Percentiles rank a stretch among this genome's conserved stretches.
These are phyloP conservation scores for Notolabrus celidotus DNA, from an alignment of 2,797 vertebrate genomes.

Conservation along the genomic window DNA sequence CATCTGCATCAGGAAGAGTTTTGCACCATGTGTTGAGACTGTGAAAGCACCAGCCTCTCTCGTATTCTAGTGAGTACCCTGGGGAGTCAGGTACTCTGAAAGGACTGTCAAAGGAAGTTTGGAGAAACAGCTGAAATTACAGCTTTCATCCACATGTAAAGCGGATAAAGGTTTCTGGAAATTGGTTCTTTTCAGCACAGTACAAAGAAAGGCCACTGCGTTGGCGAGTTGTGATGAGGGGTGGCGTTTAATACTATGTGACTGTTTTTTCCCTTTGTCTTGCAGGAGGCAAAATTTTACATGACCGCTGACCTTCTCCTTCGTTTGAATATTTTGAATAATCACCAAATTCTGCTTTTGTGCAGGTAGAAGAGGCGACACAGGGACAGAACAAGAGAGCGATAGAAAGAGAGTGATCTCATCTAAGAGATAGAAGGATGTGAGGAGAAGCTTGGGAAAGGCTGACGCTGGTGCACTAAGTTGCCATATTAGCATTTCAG, in stretches of 20 bases:
- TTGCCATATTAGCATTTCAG: slow-evolving; percentile 84
- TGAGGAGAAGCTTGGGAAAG: slow-evolving; percentile 63
- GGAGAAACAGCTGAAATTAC: slow-evolving; percentile 61
- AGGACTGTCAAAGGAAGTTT: slow-evolving; percentile 60
- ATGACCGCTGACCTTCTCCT: slow-evolving; percentile 58
- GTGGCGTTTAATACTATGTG: slow-evolving; percentile 40
- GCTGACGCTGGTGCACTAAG: slow-evolving; percentile 72
- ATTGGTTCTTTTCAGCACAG: slow-evolving; percentile 56
- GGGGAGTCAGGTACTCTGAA: slow-evolving; percentile 51
- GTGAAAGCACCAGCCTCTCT: slow-evolving; percentile 21
- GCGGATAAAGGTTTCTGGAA: slow-evolving; percentile 56
- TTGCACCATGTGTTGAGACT: slow-evolving; percentile 33
- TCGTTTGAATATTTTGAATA: slow-evolving; percentile 54
- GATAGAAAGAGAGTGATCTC: slow-evolving; percentile 37
- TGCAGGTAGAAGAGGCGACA: slow-evolving; percentile 26
- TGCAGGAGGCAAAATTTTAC: slow-evolving; percentile 43
- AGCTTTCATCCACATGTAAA: slow-evolving; percentile 62
- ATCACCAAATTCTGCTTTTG: slow-evolving; percentile 20
- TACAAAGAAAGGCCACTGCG: slow-evolving; percentile 64
- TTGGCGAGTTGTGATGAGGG: slow-evolving; percentile 43
- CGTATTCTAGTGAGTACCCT: slow-evolving; percentile 30
- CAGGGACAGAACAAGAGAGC: slow-evolving; percentile 20
- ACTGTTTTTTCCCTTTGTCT: slow-evolving; percentile 27
- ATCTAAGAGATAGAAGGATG: slow-evolving; percentile 68
- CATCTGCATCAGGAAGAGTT: slow-evolving; percentile 37